Base-by-base conservation (phyloP, 2,797 vertebrate genomes). In the Falco columbarius region DNA sequence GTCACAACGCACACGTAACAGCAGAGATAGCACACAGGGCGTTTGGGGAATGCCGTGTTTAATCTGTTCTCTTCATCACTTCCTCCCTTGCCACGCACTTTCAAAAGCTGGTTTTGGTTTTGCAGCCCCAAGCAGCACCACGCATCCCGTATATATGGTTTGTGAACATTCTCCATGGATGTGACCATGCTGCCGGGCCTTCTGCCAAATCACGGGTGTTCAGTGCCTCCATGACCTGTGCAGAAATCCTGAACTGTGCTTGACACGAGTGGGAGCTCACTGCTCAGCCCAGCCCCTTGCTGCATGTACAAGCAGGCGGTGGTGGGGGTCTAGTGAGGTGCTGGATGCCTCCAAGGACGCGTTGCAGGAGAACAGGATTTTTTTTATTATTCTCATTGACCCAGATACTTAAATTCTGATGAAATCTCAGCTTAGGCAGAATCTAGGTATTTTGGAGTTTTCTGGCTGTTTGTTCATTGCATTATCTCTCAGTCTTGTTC, bases 261-360 rank as follows among this genome's bases (percentile, higher is more conserved):
- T 0, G 1, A 65, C 2, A 0, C 4, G 24, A 62, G 42, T 34
- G 40, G n/a, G 51, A 90, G 8, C 63, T n/a, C 54, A 14, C 23
- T 40, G n/a, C 17, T 86, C 56, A 79, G 24, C 30, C 14, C 56
- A 63, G 20, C 17, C 27, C 70, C 55, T 59, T 80, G 17, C 34
- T 83, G 59, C 9, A 2, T 13, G 13, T 49, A 36, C 36, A 66
- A n/a, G 3, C 9, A 42, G 36, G 29, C 15, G 56, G 20, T 21
- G 29, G 10, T 1, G 3, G 42, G 42, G 42, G 32, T 73, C 59
- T 51, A 34, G 34, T 0, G 2, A 79, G 20, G 18, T 46, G 47
- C n/a, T 47, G 15, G 10, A 17, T 51, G 11, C 17, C 29, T 80
- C 19, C 23, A 56, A 56, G 10, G 14, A 58, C 4, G 13, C 61